Evolutionary conservation across 1,140 invertebrate genomes (phyloP), one percentile per base, ranked within the genome.

Genomic region (Gonatopus flavifemur): DNA sequence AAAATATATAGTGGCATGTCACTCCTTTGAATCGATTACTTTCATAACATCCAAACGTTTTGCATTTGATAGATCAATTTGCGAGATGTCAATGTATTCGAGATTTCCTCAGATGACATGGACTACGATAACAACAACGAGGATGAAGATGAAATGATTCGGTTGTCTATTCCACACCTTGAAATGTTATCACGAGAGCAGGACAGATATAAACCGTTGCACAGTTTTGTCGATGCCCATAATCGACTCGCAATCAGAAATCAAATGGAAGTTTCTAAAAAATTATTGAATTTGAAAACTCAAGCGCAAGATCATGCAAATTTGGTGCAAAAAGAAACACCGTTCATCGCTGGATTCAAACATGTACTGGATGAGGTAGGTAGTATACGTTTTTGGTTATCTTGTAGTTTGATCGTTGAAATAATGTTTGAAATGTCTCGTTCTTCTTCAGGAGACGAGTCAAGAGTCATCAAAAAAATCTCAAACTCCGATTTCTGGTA

Each of bases 71-170:
- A 70, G 64, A 44, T 64, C 3, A 50, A 64, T 49, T 46, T 64
- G 12, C 46, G 43, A 1, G 55, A 73, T 36, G 47, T 46, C 2
- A 52, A 64, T 47, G 44, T 46, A 3, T 70, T 65, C 22, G 60
- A 64, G 10, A 66, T 74, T 33, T 43, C 57, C 7, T 48, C 62
- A 0, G 54, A 67, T 19, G 61, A 64, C 24, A 62, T 53, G 18
- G 57, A 69, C 38, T 62, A 69, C 15, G 45, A 72, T 10, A 67
- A 67, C 6, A 47, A 62, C 13, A 56, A 25, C 16, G 63, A 72
- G 55, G 63, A 63, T 37, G 72, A 75, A 53, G 63, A 63, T 37
- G 72, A 75, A 53, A 66, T 73, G 56, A 70, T 75, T 56, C 48
- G 64, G 24, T 32, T 53, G 3, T 24, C 20, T 52, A 40, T 74